These are phyloP conservation scores for Jordanella pulchra DNA, from an alignment of 2,797 vertebrate species.

Conservation along the genomic window DNA sequence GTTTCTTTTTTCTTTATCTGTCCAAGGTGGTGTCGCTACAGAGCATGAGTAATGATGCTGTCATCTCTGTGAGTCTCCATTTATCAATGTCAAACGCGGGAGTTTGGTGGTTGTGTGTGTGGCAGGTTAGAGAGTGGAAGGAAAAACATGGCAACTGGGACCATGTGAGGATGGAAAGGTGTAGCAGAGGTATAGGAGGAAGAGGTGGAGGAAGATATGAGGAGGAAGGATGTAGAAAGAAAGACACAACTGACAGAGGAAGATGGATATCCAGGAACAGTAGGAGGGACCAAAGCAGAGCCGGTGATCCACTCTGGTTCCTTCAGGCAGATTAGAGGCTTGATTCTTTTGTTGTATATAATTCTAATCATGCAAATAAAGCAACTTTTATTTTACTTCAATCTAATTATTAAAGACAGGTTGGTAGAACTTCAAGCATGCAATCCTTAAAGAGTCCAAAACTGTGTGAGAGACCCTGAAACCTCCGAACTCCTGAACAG, in stretches of 20 bases:
- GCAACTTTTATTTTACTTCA: too few species aligned
- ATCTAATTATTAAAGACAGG: too few species aligned
- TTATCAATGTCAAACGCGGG: slow-evolving; percentile 78
- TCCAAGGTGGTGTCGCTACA: slow-evolving; percentile 72
- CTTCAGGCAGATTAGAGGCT: slow-evolving; percentile 67
- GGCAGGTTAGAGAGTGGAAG: slow-evolving; percentile 29
- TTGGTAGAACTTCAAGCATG: too few species aligned
- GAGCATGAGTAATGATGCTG: slow-evolving; percentile 83
- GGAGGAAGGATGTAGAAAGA: slow-evolving; percentile 33
- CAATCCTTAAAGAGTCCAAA: not conserved
- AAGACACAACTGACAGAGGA: slow-evolving; percentile 31
- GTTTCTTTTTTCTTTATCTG: slow-evolving; percentile 56
- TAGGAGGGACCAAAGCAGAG: slow-evolving; percentile 40
- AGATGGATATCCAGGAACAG: slow-evolving; percentile 40
- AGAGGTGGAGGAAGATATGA: slow-evolving; percentile 25
- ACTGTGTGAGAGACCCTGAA: not conserved
- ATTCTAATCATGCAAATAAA: slow-evolving; percentile 76
- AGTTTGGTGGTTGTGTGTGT: slow-evolving; percentile 39
- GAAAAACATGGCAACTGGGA: slow-evolving; percentile 44
- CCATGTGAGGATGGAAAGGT: slow-evolving; percentile 27
- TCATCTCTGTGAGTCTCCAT: slow-evolving; percentile 80
- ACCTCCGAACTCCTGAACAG: not conserved
- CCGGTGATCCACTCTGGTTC: slow-evolving; percentile 68
- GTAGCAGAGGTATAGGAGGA: slow-evolving; percentile 27
- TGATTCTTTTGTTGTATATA: slow-evolving; percentile 73